phyloP scores from a whole-genome alignment of 2,797 vertebrate genomes.

The Peromyscus nudipes region DNA sequence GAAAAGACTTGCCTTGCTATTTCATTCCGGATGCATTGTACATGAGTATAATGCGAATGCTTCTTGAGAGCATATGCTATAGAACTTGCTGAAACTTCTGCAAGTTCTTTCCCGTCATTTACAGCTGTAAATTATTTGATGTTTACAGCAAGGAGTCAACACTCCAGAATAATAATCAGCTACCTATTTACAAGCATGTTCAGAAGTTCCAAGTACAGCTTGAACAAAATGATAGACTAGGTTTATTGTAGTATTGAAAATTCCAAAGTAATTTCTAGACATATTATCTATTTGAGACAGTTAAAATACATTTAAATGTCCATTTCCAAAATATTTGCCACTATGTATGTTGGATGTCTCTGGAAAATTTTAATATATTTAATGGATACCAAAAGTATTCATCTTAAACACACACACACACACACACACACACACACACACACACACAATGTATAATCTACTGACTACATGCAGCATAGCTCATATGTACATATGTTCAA shows the following conservation, averaged over 20 bases:
- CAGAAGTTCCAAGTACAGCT: constrained; percentile 30
- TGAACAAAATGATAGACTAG: constrained; percentile 41
- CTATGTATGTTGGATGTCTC: background rate
- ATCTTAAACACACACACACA: background rate
- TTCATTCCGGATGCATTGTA: constrained; percentile 45
- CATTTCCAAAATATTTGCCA: constrained; percentile 5
- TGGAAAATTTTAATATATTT: background rate
- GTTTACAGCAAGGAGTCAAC: constrained; percentile 43
- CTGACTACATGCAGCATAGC: background rate
- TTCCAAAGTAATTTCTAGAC: constrained; percentile 34
- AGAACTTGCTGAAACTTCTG: constrained; percentile 51
- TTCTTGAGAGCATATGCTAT: background rate
- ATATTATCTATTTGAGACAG: constrained; percentile 1
- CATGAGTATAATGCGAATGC: constrained; percentile 33
- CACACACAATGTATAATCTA: background rate
- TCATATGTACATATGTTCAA: background rate
- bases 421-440: background rate
- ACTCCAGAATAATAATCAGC: constrained; percentile 4
- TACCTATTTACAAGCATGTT: constrained; percentile 30
- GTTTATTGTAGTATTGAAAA: background rate
- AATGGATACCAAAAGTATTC: background rate
- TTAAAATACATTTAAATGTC: constrained; percentile 22
- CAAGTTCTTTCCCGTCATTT: constrained; percentile 36
- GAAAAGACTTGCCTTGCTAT: constrained; percentile 41
- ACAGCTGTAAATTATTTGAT: constrained; percentile 8